Base-by-base conservation (phyloP, 23 tunicate genomes). In the Corella eumyota region DNA sequence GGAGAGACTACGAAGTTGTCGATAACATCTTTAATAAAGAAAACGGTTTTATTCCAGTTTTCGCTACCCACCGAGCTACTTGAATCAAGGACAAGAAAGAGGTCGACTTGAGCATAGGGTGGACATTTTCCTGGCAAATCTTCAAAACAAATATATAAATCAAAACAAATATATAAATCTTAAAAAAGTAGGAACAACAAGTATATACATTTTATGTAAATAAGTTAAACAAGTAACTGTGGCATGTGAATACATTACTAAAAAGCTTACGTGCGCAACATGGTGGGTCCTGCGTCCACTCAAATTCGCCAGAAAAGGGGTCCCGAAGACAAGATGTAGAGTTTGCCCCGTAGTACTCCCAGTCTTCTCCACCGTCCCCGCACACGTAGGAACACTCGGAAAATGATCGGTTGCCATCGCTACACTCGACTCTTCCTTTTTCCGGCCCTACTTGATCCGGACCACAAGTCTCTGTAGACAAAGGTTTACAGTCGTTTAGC, bases 21-120 rank as follows among this genome's bases (percentile, higher is more conserved):
- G 36, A 84, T 67, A 27, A 84, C 65, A 26, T 64, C 81, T 19
- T 80, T 70, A 2, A 75, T 71, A 36, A 84, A 84, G 28, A 37
- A 54, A 5, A 84, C 60, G 2, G 94, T 84, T 58, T 84, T 75
- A 57, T 84, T 84, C 94, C 94, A 84, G 68, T 84, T 84, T 46
- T 84, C 94, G 26, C 45, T 73, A 28, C 94, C 94, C 44, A 84
- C 94, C 34, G 94, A 84, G 35, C 94, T 84, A 68, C 94, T 84
- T 2, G 94, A 84, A 47, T 84, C 94, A 31, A 84, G 69, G n/a
- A 84, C 94, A 50, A 84, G 34, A 46, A 74, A 84, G 29, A 84
- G 60, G 33, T 84, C 94, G 62, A 75, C 77, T 61, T 61, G 60
- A 15, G 83, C 82, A 36, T 61, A 79, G 3, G 94, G 94, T 1